These are phyloP conservation scores for Patella depressa DNA, from an alignment of 2,888 invertebrate species.

Conservation along the genomic window DNA sequence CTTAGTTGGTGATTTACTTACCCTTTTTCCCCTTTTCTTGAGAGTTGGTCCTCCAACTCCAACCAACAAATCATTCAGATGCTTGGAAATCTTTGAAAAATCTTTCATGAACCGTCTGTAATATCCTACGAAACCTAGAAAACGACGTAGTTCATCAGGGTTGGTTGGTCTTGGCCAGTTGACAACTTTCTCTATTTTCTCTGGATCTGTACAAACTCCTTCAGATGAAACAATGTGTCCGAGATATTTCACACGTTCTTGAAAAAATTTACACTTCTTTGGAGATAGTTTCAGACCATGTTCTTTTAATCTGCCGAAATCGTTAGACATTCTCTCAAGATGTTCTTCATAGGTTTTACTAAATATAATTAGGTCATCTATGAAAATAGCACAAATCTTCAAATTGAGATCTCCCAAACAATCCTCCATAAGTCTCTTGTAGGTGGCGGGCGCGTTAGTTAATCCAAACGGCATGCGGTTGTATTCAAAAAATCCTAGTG, in stretches of 20 bases:
- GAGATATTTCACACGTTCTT: too few species aligned
- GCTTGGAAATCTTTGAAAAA: too few species aligned
- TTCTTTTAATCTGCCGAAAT: background rate
- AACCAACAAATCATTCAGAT: too few species aligned
- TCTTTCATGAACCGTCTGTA: too few species aligned
- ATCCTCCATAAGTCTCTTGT: background rate
- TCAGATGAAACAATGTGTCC: too few species aligned
- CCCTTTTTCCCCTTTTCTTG: background rate
- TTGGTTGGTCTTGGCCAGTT: too few species aligned
- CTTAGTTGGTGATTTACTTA: constrained; percentile 15
- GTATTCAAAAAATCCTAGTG: background rate
- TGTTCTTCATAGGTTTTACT: background rate
- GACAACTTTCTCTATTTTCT: too few species aligned
- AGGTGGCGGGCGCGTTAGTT: background rate
- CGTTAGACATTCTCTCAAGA: background rate
- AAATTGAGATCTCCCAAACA: background rate
- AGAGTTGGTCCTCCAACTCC: too few species aligned
- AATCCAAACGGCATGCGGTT: background rate
- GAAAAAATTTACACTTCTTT: too few species aligned
- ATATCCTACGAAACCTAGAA: too few species aligned
- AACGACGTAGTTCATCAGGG: too few species aligned
- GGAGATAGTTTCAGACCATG: background rate
- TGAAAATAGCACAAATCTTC: background rate
- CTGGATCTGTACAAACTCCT: too few species aligned
- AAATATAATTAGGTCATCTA: background rate